Evolutionary conservation across 2,113 vertebrate genomes (phyloP).

Genomic region (Festucalex cinctus): DNA sequence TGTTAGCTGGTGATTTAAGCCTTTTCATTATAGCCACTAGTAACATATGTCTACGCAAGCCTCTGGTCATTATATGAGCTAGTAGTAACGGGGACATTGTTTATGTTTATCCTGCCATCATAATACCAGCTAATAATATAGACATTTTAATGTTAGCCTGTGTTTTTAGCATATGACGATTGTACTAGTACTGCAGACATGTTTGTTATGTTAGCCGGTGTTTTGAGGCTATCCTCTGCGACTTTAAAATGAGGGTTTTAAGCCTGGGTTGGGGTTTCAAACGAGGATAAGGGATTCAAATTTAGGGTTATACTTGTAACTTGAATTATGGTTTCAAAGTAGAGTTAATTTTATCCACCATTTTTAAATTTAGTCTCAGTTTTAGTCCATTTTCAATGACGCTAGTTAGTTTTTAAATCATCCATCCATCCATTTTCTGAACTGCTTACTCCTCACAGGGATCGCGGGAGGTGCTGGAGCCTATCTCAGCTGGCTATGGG

Average conservation of each 20-base stretch:
- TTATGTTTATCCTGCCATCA: background rate
- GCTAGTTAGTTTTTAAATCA: no score
- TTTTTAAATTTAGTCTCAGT: no score
- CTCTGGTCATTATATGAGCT: background rate
- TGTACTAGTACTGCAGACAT: background rate
- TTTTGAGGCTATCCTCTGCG: no score
- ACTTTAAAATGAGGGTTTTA: background rate
- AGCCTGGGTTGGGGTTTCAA: background rate
- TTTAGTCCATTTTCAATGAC: no score
- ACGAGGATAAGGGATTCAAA: background rate
- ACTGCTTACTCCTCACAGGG: no score
- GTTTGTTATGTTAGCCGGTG: background rate
- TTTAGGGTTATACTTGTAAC: background rate
- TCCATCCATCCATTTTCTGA: no score
- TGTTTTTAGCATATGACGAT: background rate
- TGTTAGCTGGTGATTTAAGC: slow-evolving; percentile 5
- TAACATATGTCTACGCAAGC: background rate
- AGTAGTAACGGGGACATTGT: background rate
- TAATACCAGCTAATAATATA: background rate
- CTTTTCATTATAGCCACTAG: background rate
- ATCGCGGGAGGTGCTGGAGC: no score
- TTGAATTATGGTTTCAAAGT: background rate
- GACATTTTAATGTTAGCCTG: background rate
- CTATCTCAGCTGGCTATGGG: no score
- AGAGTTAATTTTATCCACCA: no score